Percentiles rank a stretch among this genome's conserved stretches.
phyloP scores from a whole-genome alignment of 2,113 vertebrate species.

The Osmerus eperlanus region DNA sequence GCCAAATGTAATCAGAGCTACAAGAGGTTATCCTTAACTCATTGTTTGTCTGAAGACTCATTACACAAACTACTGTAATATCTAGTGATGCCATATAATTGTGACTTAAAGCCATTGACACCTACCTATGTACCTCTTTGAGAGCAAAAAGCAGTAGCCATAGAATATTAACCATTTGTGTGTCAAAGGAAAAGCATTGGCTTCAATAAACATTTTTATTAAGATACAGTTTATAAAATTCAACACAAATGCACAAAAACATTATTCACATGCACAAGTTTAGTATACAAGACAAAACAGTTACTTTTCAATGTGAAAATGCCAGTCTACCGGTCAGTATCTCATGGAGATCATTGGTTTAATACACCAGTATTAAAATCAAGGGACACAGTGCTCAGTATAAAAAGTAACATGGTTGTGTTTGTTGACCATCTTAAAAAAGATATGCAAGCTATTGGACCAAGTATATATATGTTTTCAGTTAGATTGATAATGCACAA shows the following conservation, averaged over 20 bases:
- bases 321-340: slow-evolving; percentile 74
- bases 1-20: too few species aligned
- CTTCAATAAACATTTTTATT: slow-evolving; percentile 77
- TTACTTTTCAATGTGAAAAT: slow-evolving; percentile 99
- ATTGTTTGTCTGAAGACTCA: too few species aligned
- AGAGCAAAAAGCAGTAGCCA: too few species aligned
- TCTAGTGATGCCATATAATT: too few species aligned
- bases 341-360: slow-evolving; percentile 90
- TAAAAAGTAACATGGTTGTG: slow-evolving; percentile 57
- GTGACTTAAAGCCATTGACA: too few species aligned
- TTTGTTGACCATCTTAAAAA: slow-evolving; percentile 69
- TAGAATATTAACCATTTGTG: too few species aligned
- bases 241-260: slow-evolving; percentile 78
- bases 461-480: slow-evolving; percentile 34
- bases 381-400: slow-evolving; percentile 65
- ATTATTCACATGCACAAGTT: slow-evolving; percentile 85
- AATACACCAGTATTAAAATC: slow-evolving; percentile 78
- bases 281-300: slow-evolving; percentile 91
- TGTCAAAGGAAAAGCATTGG: slow-evolving; percentile 1
- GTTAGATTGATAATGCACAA: slow-evolving; percentile 27
- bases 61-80: too few species aligned
- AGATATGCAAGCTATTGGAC: slow-evolving; percentile 66
- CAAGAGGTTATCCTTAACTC: too few species aligned
- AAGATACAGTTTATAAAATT: slow-evolving; percentile 76
- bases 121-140: too few species aligned